These are phyloP conservation scores for Actinemys pallida DNA, from an alignment of 2,113 vertebrate genomes.

Conservation along the genomic window DNA sequence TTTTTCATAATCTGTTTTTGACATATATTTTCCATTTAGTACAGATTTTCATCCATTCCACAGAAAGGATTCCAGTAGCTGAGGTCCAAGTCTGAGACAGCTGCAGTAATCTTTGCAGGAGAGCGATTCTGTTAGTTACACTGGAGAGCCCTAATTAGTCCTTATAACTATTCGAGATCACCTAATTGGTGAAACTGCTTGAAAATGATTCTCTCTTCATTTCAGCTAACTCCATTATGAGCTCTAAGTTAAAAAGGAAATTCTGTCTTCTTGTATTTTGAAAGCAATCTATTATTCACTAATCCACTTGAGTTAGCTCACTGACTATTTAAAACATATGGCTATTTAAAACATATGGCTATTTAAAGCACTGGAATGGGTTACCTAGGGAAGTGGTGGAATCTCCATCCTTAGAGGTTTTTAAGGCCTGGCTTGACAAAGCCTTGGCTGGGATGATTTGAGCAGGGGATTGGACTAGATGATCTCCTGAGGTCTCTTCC, in stretches of 20 bases:
- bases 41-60: not conserved
- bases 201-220: constrained; percentile 3
- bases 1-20: constrained; percentile 13
- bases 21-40: constrained; percentile 27
- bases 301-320: not conserved
- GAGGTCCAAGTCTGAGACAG: not conserved
- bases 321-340: constrained; percentile 13
- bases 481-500: too few species aligned
- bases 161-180: constrained; percentile 34
- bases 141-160: constrained; percentile 21
- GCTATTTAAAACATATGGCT: not conserved
- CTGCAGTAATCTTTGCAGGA: constrained; percentile 4
- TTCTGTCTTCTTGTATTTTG: constrained; percentile 1
- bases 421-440: too few species aligned
- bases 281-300: constrained; percentile 41
- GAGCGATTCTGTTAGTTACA: not conserved
- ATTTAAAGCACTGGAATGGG: too few species aligned
- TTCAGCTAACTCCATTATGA: constrained; percentile 24
- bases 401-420: too few species aligned
- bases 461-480: too few species aligned
- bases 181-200: constrained; percentile 37
- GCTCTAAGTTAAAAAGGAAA: not conserved
- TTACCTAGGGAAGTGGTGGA: too few species aligned
- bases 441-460: too few species aligned
- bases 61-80: not conserved